Evolutionary conservation across 2,113 vertebrate species (phyloP).

Genomic region (Aythya baeri): DNA sequence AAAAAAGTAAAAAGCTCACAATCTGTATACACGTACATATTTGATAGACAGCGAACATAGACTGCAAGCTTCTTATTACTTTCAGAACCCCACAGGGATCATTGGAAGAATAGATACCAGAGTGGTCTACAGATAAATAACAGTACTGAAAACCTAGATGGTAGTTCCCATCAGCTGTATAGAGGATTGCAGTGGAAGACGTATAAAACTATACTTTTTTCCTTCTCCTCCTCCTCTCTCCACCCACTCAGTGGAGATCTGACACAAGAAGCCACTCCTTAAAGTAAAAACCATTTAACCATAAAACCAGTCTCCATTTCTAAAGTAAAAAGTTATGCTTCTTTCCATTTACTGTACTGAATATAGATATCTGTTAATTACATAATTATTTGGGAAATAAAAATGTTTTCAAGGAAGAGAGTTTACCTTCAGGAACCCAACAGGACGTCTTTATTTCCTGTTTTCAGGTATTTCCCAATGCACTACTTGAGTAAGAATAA

Average conservation of each 20-base stretch:
- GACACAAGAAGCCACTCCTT: background rate
- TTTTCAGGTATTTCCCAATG: background rate
- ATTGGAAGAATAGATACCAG: background rate
- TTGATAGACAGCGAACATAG: background rate
- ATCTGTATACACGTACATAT: background rate
- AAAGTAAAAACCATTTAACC: background rate
- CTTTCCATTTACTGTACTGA: background rate
- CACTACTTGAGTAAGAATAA: background rate
- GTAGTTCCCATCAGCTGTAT: background rate
- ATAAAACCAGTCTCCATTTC: background rate
- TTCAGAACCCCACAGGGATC: background rate
- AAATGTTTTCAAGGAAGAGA: background rate
- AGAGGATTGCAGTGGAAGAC: background rate
- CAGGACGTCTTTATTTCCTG: background rate
- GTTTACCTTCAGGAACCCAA: background rate
- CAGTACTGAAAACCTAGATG: background rate
- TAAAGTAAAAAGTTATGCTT: background rate
- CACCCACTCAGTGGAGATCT: background rate
- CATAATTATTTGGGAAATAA: background rate
- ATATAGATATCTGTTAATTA: too few species aligned
- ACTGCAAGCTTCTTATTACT: background rate
- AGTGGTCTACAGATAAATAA: background rate
- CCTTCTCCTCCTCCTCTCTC: background rate
- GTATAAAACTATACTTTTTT: background rate
- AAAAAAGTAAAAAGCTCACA: background rate